phyloP scores from a whole-genome alignment of 2,797 vertebrate genomes.

The Carcharodon carcharias region DNA sequence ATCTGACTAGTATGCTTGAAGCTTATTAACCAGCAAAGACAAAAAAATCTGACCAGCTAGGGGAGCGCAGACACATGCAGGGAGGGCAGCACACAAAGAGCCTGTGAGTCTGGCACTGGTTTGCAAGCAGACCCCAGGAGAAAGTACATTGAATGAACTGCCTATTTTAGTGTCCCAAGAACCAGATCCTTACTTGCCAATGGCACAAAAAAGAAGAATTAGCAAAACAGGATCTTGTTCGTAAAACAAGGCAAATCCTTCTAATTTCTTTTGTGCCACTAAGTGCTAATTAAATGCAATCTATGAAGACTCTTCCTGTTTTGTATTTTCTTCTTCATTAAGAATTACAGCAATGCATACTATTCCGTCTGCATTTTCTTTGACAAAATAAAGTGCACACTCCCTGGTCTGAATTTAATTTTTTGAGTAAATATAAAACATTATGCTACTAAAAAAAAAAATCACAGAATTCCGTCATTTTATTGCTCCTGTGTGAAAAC shows the following conservation, averaged over 20 bases:
- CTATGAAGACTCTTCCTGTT: slow-evolving; percentile 73
- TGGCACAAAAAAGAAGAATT: slow-evolving; percentile 81
- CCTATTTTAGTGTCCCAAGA: slow-evolving; percentile 84
- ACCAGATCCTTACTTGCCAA: slow-evolving; percentile 81
- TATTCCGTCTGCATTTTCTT: slow-evolving; percentile 59
- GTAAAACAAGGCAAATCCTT: slow-evolving; percentile 84
- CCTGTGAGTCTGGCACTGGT: slow-evolving; percentile 74
- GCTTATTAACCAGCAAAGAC: slow-evolving; percentile 82
- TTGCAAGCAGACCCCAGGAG: slow-evolving; percentile 72
- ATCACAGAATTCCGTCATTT: neutral
- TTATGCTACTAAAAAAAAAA: neutral
- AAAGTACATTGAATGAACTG: slow-evolving; percentile 85
- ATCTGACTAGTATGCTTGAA: slow-evolving; percentile 84
- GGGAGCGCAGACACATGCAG: slow-evolving; percentile 82
- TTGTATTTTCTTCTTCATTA: slow-evolving; percentile 71
- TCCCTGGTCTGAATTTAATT: slow-evolving; percentile 2
- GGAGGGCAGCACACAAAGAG: slow-evolving; percentile 79
- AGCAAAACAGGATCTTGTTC: slow-evolving; percentile 80
- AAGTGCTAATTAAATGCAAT: slow-evolving; percentile 84
- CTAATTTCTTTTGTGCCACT: slow-evolving; percentile 76
- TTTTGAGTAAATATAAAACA: neutral
- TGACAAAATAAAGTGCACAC: neutral
- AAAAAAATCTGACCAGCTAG: slow-evolving; percentile 79
- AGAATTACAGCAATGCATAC: slow-evolving; percentile 63
- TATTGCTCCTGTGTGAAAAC: too few species aligned